Conservation (phyloP, 1,140 invertebrate species). For the Lordiphosa mommai region DNA sequence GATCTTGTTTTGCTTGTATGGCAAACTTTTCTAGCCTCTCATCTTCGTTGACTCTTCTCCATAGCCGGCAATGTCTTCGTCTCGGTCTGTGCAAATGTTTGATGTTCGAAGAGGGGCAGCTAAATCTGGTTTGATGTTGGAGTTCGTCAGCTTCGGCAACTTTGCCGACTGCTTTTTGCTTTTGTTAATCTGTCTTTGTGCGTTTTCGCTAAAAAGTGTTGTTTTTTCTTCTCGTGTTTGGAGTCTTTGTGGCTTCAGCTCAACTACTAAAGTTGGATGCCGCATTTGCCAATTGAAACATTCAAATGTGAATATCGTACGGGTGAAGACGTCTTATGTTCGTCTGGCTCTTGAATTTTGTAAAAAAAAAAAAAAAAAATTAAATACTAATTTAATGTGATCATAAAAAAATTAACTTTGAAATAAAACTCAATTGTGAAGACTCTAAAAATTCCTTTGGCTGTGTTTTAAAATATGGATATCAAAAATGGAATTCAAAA, state of each 20-base stretch:
- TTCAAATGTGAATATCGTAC: slow-evolving; percentile 79
- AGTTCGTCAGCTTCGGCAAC: slow-evolving; percentile 27
- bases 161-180: slow-evolving; percentile 38
- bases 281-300: slow-evolving; percentile 78
- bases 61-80: no score
- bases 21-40: no score
- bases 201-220: slow-evolving; percentile 12
- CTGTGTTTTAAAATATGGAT: slow-evolving; percentile 7
- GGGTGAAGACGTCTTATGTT: slow-evolving; percentile 78
- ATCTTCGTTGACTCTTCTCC: no score
- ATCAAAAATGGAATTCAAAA: background rate
- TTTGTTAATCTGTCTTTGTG: slow-evolving; percentile 8
- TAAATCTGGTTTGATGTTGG: slow-evolving; percentile 2
- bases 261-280: slow-evolving; percentile 77
- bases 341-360: slow-evolving; percentile 40
- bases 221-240: slow-evolving; percentile 46
- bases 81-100: no score
- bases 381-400: slow-evolving; percentile 24
- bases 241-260: slow-evolving; percentile 42
- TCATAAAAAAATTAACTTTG: background rate
- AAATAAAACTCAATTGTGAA: background rate
- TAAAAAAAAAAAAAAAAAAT: background rate
- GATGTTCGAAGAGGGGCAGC: background rate
- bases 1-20: no score
- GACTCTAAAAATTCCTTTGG: slow-evolving; percentile 2